A percentile compares a stretch with the other conserved stretches of the same genome.
Evolutionary conservation across 1,140 invertebrate genomes (phyloP).

Genomic region (Aphaenogaster floridana): DNA sequence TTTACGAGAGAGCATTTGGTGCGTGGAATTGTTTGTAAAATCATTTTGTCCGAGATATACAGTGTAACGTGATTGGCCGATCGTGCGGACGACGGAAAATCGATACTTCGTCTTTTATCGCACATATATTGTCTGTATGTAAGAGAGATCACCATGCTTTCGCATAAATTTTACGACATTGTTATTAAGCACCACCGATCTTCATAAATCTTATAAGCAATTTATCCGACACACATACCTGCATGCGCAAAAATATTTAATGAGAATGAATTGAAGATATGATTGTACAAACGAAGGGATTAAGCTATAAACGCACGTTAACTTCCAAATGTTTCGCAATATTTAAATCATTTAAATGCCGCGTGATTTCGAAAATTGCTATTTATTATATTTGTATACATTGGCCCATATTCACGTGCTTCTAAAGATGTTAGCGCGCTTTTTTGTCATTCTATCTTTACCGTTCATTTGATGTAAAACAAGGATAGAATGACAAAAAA

Average conservation of each 20-base stretch:
- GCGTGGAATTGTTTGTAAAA: constrained; percentile 20
- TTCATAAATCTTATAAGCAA: neutral
- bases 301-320: neutral
- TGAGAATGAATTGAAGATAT: neutral
- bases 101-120: neutral
- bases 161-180: constrained; percentile 13
- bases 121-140: neutral
- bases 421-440: no score
- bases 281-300: neutral
- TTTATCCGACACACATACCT: neutral
- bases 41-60: neutral
- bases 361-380: neutral
- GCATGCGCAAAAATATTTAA: neutral
- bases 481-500: no score
- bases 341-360: neutral
- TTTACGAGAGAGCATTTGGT: constrained; percentile 16
- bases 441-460: no score
- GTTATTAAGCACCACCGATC: neutral
- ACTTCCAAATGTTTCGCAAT: neutral
- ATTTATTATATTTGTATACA: neutral
- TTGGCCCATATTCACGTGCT: no score
- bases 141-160: neutral
- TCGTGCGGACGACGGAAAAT: neutral
- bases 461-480: no score
- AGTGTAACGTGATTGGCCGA: neutral